phyloP scores from a whole-genome alignment of 2,113 vertebrate genomes.

The Sebastes fasciatus region DNA sequence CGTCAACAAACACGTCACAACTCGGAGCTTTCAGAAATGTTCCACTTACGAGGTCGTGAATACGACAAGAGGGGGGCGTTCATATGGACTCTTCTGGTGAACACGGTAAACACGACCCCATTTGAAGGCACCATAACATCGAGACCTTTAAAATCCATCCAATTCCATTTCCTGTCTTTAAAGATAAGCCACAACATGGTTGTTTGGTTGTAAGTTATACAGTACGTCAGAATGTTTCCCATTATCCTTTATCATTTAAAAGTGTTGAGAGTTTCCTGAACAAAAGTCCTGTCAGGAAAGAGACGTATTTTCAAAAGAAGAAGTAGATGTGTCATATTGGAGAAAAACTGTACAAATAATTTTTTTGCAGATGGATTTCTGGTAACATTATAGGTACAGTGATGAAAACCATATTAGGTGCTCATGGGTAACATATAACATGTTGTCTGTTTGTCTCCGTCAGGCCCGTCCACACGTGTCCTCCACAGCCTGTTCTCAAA shows the following conservation, averaged over 20 bases:
- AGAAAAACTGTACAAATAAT: not conserved
- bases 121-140: not conserved
- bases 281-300: not conserved
- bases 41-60: no score
- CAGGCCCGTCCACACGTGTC: constrained; percentile 95
- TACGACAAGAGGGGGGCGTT: no score
- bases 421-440: not conserved
- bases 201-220: not conserved
- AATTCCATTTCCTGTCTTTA: not conserved
- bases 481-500: constrained; percentile 92
- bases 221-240: not conserved
- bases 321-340: not conserved
- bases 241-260: not conserved
- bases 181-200: not conserved
- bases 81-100: no score
- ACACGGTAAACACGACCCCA: no score
- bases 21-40: no score
- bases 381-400: not conserved
- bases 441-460: not conserved
- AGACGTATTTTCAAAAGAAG: not conserved
- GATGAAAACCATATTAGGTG: not conserved
- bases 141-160: no score
- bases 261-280: not conserved
- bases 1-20: no score
- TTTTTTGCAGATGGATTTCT: no score